Base-by-base conservation (phyloP, 2,113 vertebrate genomes). In the Callocephalon fimbriatum region DNA sequence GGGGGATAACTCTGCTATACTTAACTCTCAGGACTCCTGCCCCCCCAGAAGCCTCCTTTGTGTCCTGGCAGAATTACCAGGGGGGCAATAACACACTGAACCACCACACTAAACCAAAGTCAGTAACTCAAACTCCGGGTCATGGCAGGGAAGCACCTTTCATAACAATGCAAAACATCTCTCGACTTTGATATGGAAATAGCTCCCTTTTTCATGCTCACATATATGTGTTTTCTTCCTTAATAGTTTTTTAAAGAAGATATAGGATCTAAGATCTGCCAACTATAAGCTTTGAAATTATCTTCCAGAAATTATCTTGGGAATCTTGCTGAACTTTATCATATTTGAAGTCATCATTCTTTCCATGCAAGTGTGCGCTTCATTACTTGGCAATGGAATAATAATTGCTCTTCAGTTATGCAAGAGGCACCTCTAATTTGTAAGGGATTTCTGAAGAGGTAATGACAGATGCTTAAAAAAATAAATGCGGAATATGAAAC, bases 301-400 rank as follows among this genome's bases (percentile, higher is more conserved):
- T n/a, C 32, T 78, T 88, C 26, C 38, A 66, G 73, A 90, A 93
- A 95, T 82, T 73, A 78, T 85, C 74, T 73, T 66, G 25, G 40
- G 62, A 82, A 82, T 86, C n/a, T 81, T 74, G 29, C 29, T 74
- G 47, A 88, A 83, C 63, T 97, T 92, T 83, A 92, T 94, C 84
- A 51, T 86, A 86, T 76, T 78, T 83, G 77, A 74, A 95, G 67
- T 92, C 73, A 79, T 93, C 84, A 12, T 85, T 95, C 77, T 84
- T 95, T 78, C 82, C 25, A 72, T 27, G 89, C 40, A 92, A 80
- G 48, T 76, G 40, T 72, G 38, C 48, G 77, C 94, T 96, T 97
- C 83, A 95, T 96, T 95, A 96, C 38, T 73, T 59, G 27, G 58
- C 93, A 97, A 96, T 86, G 72, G 86, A 81, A 87, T 42, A 91